Evolutionary conservation across 2,888 invertebrate genomes (phyloP).

Genomic region (Caenorhabditis sulstoni): DNA sequence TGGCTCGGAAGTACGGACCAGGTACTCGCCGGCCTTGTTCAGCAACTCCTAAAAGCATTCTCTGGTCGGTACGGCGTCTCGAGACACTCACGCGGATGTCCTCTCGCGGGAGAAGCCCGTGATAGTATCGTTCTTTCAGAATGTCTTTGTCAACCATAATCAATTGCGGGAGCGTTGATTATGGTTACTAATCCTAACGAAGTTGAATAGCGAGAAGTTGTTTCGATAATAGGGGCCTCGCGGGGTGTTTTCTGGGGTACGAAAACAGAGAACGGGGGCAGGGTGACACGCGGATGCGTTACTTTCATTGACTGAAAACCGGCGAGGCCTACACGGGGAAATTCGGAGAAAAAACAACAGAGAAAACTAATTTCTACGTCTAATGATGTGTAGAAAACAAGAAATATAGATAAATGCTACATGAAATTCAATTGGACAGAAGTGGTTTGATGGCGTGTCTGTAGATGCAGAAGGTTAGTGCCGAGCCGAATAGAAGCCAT

Average conservation of each 20-base stretch:
- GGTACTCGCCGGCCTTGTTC: conserved; percentile 63
- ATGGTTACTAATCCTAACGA: too few species aligned
- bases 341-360: background rate
- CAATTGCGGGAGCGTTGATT: background rate
- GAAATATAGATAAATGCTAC: conserved; percentile 1
- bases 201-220: too few species aligned
- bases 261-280: too few species aligned
- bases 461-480: conserved; percentile 9
- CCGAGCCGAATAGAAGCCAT: conserved; percentile 21
- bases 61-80: background rate
- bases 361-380: background rate
- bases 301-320: too few species aligned
- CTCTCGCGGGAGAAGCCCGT: conserved; percentile 71
- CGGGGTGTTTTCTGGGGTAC: too few species aligned
- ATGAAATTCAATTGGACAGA: conserved; percentile 5
- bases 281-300: too few species aligned
- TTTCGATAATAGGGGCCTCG: too few species aligned
- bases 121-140: conserved; percentile 53
- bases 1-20: conserved; percentile 68
- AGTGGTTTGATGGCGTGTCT: conserved; percentile 14
- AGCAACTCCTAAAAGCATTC: conserved; percentile 57
- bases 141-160: conserved; percentile 35
- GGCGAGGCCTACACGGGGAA: too few species aligned
- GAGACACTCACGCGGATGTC: conserved; percentile 56
- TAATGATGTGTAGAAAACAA: background rate